phyloP scores from a whole-genome alignment of 2,888 invertebrate species.

The Euplexia lucipara region DNA sequence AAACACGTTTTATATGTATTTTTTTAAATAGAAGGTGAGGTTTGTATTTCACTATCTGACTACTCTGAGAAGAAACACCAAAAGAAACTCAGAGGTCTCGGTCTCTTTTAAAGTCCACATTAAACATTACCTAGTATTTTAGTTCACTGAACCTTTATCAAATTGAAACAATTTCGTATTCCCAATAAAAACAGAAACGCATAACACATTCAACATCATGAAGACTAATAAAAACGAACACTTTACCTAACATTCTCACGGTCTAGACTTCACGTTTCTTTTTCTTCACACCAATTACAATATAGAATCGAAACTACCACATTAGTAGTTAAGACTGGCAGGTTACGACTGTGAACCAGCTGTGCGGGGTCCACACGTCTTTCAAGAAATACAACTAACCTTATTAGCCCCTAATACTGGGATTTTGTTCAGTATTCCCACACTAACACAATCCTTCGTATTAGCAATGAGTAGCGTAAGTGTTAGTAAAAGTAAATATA shows the following conservation, averaged over 20 bases:
- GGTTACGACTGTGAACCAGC: constrained; percentile 78
- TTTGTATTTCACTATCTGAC: no score
- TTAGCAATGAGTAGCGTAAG: constrained; percentile 36
- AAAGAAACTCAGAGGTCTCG: no score
- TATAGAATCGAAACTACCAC: constrained; percentile 58
- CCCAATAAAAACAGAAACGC: constrained; percentile 3
- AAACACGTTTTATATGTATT: no score
- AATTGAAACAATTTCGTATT: background rate
- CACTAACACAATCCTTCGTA: constrained; percentile 7
- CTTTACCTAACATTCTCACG: background rate
- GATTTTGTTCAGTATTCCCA: constrained; percentile 65
- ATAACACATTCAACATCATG: background rate
- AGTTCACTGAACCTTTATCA: background rate
- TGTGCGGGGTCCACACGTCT: constrained; percentile 81
- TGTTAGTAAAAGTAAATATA: constrained; percentile 41
- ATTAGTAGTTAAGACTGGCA: constrained; percentile 61
- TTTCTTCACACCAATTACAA: constrained; percentile 54
- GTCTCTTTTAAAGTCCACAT: no score
- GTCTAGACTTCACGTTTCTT: constrained; percentile 8
- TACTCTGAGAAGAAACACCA: no score
- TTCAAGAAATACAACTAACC: constrained; percentile 79
- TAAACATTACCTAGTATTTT: no score
- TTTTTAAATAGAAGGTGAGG: no score
- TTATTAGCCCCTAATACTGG: constrained; percentile 78
- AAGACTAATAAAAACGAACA: background rate